Conservation (phyloP, 2,113 vertebrate genomes). For the Okapia johnstoni region DNA sequence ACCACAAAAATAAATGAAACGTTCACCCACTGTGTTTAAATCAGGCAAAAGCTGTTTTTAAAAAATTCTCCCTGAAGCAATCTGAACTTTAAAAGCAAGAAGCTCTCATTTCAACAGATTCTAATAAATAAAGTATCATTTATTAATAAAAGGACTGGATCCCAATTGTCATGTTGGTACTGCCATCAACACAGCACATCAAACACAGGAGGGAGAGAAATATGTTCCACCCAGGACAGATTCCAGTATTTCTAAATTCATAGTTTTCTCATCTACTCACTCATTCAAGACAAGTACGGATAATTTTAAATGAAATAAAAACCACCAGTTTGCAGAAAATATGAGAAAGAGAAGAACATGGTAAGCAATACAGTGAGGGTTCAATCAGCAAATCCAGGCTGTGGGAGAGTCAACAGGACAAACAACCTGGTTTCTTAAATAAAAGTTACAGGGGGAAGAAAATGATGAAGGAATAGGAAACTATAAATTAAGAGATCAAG, state of each 20-base stretch:
- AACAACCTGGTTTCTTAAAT: background rate
- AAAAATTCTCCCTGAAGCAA: background rate
- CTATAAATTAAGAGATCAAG: background rate
- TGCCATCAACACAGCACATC: background rate
- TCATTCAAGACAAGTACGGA: background rate
- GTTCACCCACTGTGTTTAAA: background rate
- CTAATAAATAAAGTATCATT: background rate
- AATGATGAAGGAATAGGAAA: background rate
- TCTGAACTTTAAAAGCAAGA: conserved; percentile 21
- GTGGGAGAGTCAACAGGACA: background rate
- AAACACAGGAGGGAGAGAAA: background rate
- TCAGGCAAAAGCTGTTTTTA: background rate
- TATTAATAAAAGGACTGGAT: background rate
- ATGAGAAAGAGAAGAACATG: background rate
- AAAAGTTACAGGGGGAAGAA: background rate
- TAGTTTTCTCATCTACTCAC: background rate
- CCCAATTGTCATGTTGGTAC: too few relatives aligned
- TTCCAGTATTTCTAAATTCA: background rate
- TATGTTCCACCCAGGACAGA: background rate
- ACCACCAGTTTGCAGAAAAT: background rate
- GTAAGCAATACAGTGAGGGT: background rate
- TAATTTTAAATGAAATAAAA: conserved; percentile 1
- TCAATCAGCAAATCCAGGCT: background rate
- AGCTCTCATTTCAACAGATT: background rate
- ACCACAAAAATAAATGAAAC: background rate